Evolutionary conservation across 2,888 invertebrate genomes (phyloP), one percentile per base, ranked within the genome.

Genomic region (Ptilodon capucinus): DNA sequence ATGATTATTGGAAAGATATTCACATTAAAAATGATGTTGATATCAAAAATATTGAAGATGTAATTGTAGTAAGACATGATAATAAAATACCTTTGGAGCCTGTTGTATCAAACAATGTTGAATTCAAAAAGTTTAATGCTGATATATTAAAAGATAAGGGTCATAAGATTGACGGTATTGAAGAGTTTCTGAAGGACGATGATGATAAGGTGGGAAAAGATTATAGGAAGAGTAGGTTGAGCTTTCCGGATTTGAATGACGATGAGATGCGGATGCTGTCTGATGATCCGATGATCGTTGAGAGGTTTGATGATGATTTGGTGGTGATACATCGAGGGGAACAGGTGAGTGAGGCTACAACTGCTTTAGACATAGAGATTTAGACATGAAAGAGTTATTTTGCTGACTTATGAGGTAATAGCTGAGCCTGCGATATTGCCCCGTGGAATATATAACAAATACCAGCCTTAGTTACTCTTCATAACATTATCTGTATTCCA

Each of bases 191-290:
- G 2, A 56, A 44, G 2, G 66, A 60, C 14, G 58, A 23, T 28
- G 66, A 60, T 16, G 58, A 23, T 28, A 48, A 49, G 44, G 43
- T 7, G 11, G 39, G 16, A 36, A 60, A 49, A 18, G 62, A 40
- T 4, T 54, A 52, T 38, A 64, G 40, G 41, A 57, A 48, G 8
- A 42, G 39, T 57, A 5, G 57, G 18, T 34, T 52, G 6, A 41
- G 64, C 8, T 84, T 69, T 40, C 73, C 76, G 0, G 67, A 46
- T 18, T 32, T 86, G 9, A 81, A 53, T 41, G 74, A 73, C 1
- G 84, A 82, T 0, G 86, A 86, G 21, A 65, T 83, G 75, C 70
- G 83, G 39, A 85, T 87, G 86, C 40, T 89, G 32, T 69, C 81
- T 0, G 87, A 89, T 48, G 83, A 84, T 0, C 83, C 87, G 0